Evolutionary conservation across 2,888 invertebrate species (phyloP).

Genomic region (Fragum fragum): DNA sequence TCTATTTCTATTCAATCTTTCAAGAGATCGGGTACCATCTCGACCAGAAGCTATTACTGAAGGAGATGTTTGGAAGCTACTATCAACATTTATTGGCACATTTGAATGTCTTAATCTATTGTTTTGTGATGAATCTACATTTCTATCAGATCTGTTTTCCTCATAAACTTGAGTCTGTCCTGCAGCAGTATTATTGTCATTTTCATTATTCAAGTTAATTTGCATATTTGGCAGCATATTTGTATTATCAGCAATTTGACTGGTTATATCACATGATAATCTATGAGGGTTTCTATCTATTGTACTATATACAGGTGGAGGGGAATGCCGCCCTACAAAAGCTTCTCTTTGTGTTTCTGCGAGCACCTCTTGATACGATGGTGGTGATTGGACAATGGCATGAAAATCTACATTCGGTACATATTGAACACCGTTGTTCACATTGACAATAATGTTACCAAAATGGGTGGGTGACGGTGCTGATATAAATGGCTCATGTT

Average conservation of each 20-base stretch:
- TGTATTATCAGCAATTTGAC: background rate
- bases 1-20: constrained; percentile 71
- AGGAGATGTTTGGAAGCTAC: constrained; percentile 25
- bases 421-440: constrained; percentile 83
- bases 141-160: background rate
- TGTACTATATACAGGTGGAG: constrained; percentile 81
- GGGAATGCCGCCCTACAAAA: constrained; percentile 63
- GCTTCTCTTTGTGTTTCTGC: constrained; percentile 52
- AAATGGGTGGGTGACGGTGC: constrained; percentile 71
- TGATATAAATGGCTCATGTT: constrained; percentile 76
- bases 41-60: constrained; percentile 3
- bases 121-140: background rate
- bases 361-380: constrained; percentile 79
- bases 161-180: background rate
- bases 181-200: background rate
- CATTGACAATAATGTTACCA: constrained; percentile 83
- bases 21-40: constrained; percentile 13
- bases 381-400: constrained; percentile 73
- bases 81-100: background rate
- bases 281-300: constrained; percentile 73
- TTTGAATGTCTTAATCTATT: background rate
- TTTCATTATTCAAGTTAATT: background rate
- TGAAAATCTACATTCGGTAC: constrained; percentile 75
- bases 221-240: background rate
- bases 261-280: constrained; percentile 17